Conservation (phyloP, 2,888 invertebrate genomes). For the Xestoiulus laeticollis region DNA sequence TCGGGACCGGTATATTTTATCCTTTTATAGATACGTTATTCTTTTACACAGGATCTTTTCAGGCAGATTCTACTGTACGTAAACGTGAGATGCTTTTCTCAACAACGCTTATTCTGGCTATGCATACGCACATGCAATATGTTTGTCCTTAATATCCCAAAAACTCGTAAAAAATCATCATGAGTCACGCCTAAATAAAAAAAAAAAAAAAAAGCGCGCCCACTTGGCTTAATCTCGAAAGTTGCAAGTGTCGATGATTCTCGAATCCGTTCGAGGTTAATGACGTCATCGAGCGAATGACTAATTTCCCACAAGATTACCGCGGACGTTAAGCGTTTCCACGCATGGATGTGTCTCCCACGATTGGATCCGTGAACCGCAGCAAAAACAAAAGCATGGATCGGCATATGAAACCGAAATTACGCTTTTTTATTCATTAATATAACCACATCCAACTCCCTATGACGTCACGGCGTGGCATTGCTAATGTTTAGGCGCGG, state of each 20-base stretch:
- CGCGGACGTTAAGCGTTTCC: background rate
- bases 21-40: too few species aligned
- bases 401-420: background rate
- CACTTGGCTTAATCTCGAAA: background rate
- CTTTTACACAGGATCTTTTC: too few species aligned
- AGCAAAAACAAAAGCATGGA: background rate
- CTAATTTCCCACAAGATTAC: constrained; percentile 12
- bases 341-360: background rate
- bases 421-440: background rate
- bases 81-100: too few species aligned
- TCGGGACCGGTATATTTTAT: too few species aligned
- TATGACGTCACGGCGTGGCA: background rate
- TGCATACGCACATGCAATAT: too few species aligned
- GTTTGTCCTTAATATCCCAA: background rate
- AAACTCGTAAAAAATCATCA: background rate
- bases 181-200: background rate
- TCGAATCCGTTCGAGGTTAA: background rate
- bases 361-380: background rate
- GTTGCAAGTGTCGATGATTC: background rate
- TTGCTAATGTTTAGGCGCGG: background rate
- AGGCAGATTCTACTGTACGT: too few species aligned
- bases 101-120: too few species aligned
- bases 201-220: background rate
- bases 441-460: background rate
- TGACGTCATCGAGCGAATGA: background rate